Evolutionary conservation across 2,888 invertebrate genomes (phyloP).

Genomic region (Drosophila buzzatii): DNA sequence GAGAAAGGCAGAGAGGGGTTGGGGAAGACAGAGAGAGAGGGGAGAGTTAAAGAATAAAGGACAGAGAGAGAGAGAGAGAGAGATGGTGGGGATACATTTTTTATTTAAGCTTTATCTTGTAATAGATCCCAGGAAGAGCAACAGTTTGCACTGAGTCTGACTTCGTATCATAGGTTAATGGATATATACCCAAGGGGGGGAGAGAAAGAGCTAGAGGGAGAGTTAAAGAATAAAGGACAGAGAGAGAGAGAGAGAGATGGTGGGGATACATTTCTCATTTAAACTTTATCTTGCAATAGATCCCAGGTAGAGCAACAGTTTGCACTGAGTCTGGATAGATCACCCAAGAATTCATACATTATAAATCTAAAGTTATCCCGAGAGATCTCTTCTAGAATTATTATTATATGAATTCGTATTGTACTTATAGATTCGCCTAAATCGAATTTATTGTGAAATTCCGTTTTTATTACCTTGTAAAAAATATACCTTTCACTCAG

Average conservation of each 20-base stretch:
- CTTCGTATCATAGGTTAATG: too few species aligned
- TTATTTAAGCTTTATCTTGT: neutral
- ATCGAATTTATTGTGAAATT: neutral
- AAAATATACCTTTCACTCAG: neutral
- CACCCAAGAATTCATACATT: neutral
- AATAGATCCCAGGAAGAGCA: neutral
- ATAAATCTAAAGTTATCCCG: neutral
- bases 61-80: neutral
- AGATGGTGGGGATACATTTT: neutral
- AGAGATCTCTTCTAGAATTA: neutral
- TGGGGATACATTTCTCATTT: neutral
- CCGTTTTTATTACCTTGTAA: neutral
- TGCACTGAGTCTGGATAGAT: neutral
- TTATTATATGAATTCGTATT: neutral
- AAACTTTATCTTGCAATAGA: neutral
- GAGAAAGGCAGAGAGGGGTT: neutral
- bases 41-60: neutral
- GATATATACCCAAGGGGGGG: too few species aligned
- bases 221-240: neutral
- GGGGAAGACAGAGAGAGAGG: neutral
- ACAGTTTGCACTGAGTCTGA: neutral
- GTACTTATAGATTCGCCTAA: neutral
- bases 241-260: neutral
- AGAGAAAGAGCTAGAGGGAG: neutral
- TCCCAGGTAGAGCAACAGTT: neutral